A percentile compares a stretch with the other conserved stretches of the same genome.
phyloP scores from a whole-genome alignment of 2,113 vertebrate genomes.

The Halichoeres trimaculatus region DNA sequence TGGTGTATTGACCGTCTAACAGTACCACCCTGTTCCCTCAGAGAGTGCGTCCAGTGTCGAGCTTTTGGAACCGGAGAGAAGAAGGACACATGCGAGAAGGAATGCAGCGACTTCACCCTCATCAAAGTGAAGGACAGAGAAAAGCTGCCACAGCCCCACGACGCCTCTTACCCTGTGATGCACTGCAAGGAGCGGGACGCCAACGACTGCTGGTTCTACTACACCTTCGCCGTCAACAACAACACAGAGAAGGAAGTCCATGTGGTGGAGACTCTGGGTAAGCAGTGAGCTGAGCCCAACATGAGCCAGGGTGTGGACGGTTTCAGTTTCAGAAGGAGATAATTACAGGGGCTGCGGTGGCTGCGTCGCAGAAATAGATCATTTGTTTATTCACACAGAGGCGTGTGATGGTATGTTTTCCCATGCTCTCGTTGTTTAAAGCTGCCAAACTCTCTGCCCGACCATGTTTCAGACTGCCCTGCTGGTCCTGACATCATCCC shows the following conservation, averaged over 20 bases:
- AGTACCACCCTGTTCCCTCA: slow-evolving; percentile 54
- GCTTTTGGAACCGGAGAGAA: slow-evolving; percentile 93
- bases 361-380: slow-evolving; percentile 38
- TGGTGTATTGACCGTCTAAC: neutral
- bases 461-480: slow-evolving; percentile 88
- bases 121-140: slow-evolving; percentile 87
- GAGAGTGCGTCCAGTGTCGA: slow-evolving; percentile 94
- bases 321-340: slow-evolving; percentile 12
- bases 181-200: slow-evolving; percentile 96
- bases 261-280: slow-evolving; percentile 91
- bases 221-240: slow-evolving; percentile 91
- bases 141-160: slow-evolving; percentile 89
- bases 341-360: slow-evolving; percentile 37
- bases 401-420: slow-evolving; percentile 21
- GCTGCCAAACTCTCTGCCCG: slow-evolving; percentile 10
- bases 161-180: slow-evolving; percentile 84
- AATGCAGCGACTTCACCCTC: slow-evolving; percentile 88
- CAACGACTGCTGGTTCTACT: slow-evolving; percentile 99
- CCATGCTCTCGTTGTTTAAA: slow-evolving; percentile 33
- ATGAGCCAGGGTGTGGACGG: slow-evolving; percentile 35
- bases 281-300: slow-evolving; percentile 1
- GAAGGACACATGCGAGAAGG: slow-evolving; percentile 87
- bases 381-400: slow-evolving; percentile 37
- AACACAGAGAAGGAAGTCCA: slow-evolving; percentile 85
- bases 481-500: slow-evolving; percentile 96